These are phyloP conservation scores for Drosophila takahashii DNA, from an alignment of 1,140 invertebrate genomes.

Conservation along the genomic window DNA sequence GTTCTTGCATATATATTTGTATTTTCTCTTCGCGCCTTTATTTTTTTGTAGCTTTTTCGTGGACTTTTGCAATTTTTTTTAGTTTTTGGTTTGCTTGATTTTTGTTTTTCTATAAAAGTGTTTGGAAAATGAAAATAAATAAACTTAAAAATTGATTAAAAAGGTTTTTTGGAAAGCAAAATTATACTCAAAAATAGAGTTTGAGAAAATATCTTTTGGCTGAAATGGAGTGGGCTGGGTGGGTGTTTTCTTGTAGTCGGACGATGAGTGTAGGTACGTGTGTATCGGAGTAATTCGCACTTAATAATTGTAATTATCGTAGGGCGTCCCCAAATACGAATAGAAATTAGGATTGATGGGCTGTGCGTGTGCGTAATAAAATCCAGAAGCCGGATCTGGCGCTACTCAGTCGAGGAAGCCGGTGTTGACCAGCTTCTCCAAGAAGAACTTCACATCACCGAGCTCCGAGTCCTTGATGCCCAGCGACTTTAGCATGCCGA, in stretches of 20 bases:
- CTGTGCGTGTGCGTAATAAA: constrained; percentile 87
- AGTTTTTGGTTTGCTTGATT: constrained; percentile 49
- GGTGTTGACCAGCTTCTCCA: constrained; percentile 98
- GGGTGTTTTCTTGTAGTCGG: constrained; percentile 9
- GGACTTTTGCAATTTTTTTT: constrained; percentile 61
- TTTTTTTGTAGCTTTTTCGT: constrained; percentile 45
- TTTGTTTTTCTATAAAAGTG: constrained; percentile 58
- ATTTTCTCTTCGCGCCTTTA: constrained; percentile 34
- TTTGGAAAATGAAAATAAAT: constrained; percentile 29
- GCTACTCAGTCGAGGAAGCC: constrained; percentile 97
- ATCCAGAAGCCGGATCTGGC: constrained; percentile 88
- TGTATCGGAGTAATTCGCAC: constrained; percentile 27
- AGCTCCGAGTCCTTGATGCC: constrained; percentile 98
- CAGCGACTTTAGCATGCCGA: constrained; percentile 96
- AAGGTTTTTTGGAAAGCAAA: constrained; percentile 21
- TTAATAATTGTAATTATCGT: constrained; percentile 83
- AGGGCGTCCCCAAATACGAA: constrained; percentile 85
- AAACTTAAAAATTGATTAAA: not conserved
- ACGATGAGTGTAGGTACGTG: constrained; percentile 28
- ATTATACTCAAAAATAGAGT: constrained; percentile 42
- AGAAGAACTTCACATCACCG: constrained; percentile 98
- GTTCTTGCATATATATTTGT: constrained; percentile 10
- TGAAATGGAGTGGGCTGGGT: constrained; percentile 19
- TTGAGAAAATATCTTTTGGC: constrained; percentile 58
- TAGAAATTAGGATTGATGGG: constrained; percentile 88